These are phyloP conservation scores for Drosophila setosimentum DNA, from an alignment of 2,888 invertebrate genomes.

Conservation along the genomic window DNA sequence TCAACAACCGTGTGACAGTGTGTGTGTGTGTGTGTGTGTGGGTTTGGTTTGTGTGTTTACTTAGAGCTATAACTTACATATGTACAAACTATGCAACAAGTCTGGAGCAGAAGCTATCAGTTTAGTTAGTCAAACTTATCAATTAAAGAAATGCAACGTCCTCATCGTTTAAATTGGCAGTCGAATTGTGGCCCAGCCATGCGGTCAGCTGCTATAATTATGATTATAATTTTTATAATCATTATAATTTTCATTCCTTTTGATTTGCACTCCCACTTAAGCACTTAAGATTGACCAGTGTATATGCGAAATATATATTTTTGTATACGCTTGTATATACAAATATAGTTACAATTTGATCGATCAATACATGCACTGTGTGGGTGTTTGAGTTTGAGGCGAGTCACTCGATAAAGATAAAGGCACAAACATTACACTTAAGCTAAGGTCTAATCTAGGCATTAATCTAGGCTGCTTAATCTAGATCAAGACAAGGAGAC, in stretches of 20 bases:
- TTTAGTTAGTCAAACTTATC: slow-evolving; percentile 64
- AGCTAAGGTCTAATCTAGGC: slow-evolving; percentile 35
- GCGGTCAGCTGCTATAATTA: slow-evolving; percentile 71
- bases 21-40: slow-evolving; percentile 30
- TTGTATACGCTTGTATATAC: slow-evolving; percentile 10
- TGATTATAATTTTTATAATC: slow-evolving; percentile 35
- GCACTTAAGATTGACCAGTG: slow-evolving; percentile 18
- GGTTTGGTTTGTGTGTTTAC: slow-evolving; percentile 25
- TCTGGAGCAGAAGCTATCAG: slow-evolving; percentile 59
- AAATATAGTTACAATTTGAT: slow-evolving; percentile 33
- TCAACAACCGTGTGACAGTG: slow-evolving; percentile 32
- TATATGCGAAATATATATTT: slow-evolving; percentile 5
- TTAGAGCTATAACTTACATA: slow-evolving; percentile 66
- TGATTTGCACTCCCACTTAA: slow-evolving; percentile 17
- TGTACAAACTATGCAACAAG: slow-evolving; percentile 76
- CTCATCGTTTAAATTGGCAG: slow-evolving; percentile 69
- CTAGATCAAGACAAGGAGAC: slow-evolving; percentile 59
- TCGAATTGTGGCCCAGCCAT: slow-evolving; percentile 79
- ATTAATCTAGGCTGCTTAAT: slow-evolving; percentile 45
- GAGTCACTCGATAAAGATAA: slow-evolving; percentile 74
- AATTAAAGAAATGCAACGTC: slow-evolving; percentile 73
- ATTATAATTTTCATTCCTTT: slow-evolving; percentile 5
- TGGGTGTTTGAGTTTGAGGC: slow-evolving; percentile 40
- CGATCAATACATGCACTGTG: slow-evolving; percentile 32
- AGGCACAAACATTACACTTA: slow-evolving; percentile 76